These are phyloP conservation scores for Spisula solida DNA, from an alignment of 2,888 invertebrate species.

Conservation along the genomic window DNA sequence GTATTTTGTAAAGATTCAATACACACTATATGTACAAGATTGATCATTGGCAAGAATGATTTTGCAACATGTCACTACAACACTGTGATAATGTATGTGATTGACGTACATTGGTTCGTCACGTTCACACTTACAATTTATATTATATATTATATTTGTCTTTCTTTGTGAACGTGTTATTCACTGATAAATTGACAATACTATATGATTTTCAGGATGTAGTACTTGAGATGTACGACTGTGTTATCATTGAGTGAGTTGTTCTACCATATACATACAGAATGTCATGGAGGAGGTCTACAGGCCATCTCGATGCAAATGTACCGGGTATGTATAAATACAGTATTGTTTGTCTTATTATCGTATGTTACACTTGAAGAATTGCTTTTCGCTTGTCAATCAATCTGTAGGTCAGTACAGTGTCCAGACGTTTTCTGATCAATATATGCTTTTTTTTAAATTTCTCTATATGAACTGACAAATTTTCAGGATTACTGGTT, in stretches of 20 bases:
- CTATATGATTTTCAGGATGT: constrained; percentile 25
- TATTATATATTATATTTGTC: not conserved
- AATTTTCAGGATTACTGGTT: no score
- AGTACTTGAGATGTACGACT: not conserved
- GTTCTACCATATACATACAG: not conserved
- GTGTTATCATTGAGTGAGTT: not conserved
- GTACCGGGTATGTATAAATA: constrained; percentile 62
- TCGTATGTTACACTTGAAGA: not conserved
- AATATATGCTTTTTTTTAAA: no score
- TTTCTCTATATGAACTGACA: no score
- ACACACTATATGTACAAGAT: no score
- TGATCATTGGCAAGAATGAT: not conserved
- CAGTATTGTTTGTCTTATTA: not conserved
- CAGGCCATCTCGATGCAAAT: constrained; percentile 71
- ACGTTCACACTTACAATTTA: not conserved
- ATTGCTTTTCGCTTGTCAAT: no score
- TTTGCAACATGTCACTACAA: not conserved
- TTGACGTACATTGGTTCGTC: not conserved
- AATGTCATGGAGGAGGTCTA: constrained; percentile 72
- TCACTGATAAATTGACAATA: not conserved
- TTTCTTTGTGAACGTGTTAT: not conserved
- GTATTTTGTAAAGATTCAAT: no score
- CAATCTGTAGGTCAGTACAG: no score
- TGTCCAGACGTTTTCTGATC: no score
- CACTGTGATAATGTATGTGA: not conserved